A percentile compares a stretch with the other conserved stretches of the same genome.
phyloP scores from a whole-genome alignment of 2,888 invertebrate genomes.

The Macrosiphum euphorbiae region DNA sequence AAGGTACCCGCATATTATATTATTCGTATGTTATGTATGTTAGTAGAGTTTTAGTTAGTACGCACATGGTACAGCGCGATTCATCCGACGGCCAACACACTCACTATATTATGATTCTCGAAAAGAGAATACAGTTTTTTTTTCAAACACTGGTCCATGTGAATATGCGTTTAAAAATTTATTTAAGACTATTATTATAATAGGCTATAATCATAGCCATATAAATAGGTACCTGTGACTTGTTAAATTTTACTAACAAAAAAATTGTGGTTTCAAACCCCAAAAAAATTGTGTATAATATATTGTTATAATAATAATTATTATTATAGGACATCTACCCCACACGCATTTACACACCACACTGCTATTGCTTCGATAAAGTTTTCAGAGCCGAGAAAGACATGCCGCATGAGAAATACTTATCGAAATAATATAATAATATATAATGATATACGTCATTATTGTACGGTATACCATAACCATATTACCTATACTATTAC shows the following conservation, averaged over 20 bases:
- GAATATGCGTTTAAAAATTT: no score
- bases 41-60: no score
- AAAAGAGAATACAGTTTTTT: no score
- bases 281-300: neutral
- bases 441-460: neutral
- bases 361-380: neutral
- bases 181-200: no score
- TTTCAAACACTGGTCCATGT: no score
- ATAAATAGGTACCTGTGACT: neutral
- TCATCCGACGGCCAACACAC: no score
- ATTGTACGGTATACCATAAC: neutral
- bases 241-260: neutral
- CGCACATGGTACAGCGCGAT: no score
- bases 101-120: no score
- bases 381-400: neutral
- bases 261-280: neutral
- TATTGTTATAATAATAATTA: neutral
- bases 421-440: neutral
- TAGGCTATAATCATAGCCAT: no score
- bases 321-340: neutral
- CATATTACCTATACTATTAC: neutral
- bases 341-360: neutral
- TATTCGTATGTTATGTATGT: neutral
- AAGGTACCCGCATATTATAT: neutral
- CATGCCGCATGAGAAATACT: neutral